A percentile compares a stretch with the other conserved stretches of the same genome.
Conservation (phyloP, 2,113 vertebrate genomes). For the Sceloporus undulatus region DNA sequence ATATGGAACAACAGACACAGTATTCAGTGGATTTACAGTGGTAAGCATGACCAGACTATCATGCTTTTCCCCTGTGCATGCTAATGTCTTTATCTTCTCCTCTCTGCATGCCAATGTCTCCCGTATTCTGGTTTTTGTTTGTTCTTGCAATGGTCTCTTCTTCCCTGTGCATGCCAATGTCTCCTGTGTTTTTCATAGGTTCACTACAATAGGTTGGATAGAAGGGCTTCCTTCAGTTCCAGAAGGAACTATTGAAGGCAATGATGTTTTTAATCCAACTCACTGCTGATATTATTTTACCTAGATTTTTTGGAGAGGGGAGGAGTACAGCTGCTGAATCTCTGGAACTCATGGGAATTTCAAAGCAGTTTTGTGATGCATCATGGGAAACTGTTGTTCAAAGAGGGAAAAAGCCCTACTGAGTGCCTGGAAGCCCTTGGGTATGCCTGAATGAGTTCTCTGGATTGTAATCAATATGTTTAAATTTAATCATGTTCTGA, state of each 20-base stretch:
- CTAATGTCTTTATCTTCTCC: no score
- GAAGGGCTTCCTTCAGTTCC: not conserved
- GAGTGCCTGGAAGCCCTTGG: not conserved
- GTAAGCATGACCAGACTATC: no score
- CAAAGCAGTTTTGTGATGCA: slow-evolving; percentile 9
- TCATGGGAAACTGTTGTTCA: slow-evolving; percentile 7
- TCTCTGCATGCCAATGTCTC: no score
- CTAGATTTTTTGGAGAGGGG: no score
- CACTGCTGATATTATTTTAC: not conserved
- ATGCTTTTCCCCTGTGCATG: no score
- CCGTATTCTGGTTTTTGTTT: no score
- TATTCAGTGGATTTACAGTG: no score
- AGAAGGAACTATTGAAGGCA: no score
- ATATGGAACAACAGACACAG: no score
- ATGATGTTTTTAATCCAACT: not conserved
- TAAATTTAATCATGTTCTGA: slow-evolving; percentile 11
- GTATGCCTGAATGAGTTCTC: not conserved
- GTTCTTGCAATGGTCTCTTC: no score
- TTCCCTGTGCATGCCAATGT: no score
- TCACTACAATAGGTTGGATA: not conserved
- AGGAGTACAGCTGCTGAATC: not conserved
- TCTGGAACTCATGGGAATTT: not conserved
- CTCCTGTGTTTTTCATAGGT: not conserved
- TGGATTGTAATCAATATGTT: slow-evolving; percentile 25
- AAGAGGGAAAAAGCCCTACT: not conserved